A percentile compares a stretch with the other conserved stretches of the same genome.
Evolutionary conservation across 2,113 vertebrate species (phyloP).

Genomic region (Uropsilus gracilis): DNA sequence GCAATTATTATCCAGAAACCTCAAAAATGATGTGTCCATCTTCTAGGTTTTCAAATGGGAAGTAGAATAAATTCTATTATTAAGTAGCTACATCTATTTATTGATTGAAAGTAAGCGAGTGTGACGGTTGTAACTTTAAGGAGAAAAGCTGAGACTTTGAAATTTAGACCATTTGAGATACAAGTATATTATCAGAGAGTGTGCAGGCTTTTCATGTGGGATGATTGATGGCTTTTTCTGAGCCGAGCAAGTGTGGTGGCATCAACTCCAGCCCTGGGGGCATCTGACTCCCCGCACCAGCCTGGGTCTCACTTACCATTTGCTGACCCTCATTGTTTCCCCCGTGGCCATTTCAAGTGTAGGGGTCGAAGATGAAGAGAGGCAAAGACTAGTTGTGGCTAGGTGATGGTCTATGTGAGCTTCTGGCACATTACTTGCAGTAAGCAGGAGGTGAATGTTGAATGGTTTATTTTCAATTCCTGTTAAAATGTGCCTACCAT

Average conservation of each 20-base stretch:
- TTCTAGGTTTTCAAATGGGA: constrained; percentile 59
- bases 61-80: constrained; percentile 48
- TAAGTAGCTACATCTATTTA: constrained; percentile 66
- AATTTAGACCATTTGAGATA: constrained; percentile 35
- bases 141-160: constrained; percentile 56
- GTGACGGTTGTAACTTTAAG: constrained; percentile 44
- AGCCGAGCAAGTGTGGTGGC: background rate
- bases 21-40: constrained; percentile 46
- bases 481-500: background rate
- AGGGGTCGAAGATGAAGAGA: background rate
- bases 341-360: background rate
- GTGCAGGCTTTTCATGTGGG: background rate
- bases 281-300: background rate
- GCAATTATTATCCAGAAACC: constrained; percentile 59
- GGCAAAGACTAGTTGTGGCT: background rate
- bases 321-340: background rate
- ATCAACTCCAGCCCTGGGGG: background rate
- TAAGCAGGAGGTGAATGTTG: background rate
- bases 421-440: background rate
- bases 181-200: background rate
- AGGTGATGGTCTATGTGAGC: background rate
- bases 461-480: constrained; percentile 29
- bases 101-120: constrained; percentile 66
- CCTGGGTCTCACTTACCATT: background rate
- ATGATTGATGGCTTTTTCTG: constrained; percentile 10